These are phyloP conservation scores for Sphyrna mokarran DNA, from an alignment of 2,113 vertebrate species.

Conservation along the genomic window DNA sequence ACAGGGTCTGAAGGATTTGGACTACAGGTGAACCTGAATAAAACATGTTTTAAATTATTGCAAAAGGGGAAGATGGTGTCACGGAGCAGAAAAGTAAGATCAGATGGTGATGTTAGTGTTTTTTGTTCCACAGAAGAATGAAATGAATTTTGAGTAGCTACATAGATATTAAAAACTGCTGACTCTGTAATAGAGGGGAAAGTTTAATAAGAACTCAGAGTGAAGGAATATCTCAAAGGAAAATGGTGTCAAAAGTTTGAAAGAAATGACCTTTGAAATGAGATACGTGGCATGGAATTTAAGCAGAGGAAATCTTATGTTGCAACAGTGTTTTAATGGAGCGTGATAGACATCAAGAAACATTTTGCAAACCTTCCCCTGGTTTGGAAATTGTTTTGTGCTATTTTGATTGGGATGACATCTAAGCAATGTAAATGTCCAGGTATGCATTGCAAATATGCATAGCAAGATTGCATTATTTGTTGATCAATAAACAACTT, in stretches of 20 bases:
- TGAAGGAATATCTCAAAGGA: constrained; percentile 11
- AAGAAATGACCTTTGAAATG: constrained; percentile 17
- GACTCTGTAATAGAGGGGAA: constrained; percentile 5
- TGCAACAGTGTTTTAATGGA: background rate
- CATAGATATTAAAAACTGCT: constrained; percentile 7
- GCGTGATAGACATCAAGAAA: background rate
- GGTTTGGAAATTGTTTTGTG: background rate
- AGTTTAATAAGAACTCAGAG: constrained; percentile 10
- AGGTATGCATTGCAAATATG: background rate
- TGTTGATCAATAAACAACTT: background rate
- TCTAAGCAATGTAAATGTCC: background rate
- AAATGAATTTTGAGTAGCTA: constrained; percentile 9
- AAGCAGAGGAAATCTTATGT: background rate
- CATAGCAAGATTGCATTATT: background rate
- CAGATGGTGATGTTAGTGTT: constrained; percentile 7
- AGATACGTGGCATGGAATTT: background rate
- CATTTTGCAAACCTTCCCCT: background rate
- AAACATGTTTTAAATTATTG: constrained; percentile 14
- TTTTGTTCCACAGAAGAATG: background rate
- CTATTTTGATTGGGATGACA: background rate
- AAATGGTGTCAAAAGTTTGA: constrained; percentile 11
- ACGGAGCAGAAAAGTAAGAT: constrained; percentile 8
- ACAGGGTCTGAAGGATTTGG: background rate
- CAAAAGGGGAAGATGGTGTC: background rate
- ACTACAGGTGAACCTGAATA: background rate